Base-by-base conservation (phyloP, 2,113 vertebrate genomes). In the Scalopus aquaticus region DNA sequence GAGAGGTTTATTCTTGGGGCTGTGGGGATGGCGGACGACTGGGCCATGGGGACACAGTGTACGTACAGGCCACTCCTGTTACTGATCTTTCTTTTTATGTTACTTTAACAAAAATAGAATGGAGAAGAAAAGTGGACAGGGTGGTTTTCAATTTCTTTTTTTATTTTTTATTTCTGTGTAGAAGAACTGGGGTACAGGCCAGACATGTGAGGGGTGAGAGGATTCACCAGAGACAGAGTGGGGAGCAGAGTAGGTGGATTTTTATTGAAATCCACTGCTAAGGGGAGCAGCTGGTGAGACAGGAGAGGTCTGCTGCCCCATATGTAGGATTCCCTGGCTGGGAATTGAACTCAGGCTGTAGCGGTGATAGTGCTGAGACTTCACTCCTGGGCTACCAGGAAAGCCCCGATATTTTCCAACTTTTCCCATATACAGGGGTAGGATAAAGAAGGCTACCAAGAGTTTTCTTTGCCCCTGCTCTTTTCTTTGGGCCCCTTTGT, bases 1-100 rank as follows among this genome's bases (percentile, higher is more conserved):
- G 99, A 73, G 99, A 99, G 98, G 99, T 99, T 90, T 99, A 99
- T 96, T 99, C 99, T 73, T 99, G 99, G 99, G 99, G 99, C 62
- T 99, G 99, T 73, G 99, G 99, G 56, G 99, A 99, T 37, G 99
- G 99, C 35, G 99, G 99, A 39, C 98, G 99, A 78, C 98, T 99
- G 24, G 99, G 99, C 97, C 99, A 99, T 5, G 99, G 99, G 67
- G 99, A 99, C 97, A 99, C 99, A 8, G 99, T 99, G 99, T 99
- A 99, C 82, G 99, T 89, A 88, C 70, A 42, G 42, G 28, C 35
- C 1, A 3, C 58, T 94, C 32, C 44, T 69, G 9, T 64, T 24
- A 26, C 24, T 64, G 15, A 24, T 77, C 46, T 49, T 9, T 37
- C 7, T 9, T 70, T 60, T 64, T 74, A 15, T 46, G 12, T 74